Evolutionary conservation across 2,113 vertebrate genomes (phyloP).

Genomic region (Reinhardtius hippoglossoides): DNA sequence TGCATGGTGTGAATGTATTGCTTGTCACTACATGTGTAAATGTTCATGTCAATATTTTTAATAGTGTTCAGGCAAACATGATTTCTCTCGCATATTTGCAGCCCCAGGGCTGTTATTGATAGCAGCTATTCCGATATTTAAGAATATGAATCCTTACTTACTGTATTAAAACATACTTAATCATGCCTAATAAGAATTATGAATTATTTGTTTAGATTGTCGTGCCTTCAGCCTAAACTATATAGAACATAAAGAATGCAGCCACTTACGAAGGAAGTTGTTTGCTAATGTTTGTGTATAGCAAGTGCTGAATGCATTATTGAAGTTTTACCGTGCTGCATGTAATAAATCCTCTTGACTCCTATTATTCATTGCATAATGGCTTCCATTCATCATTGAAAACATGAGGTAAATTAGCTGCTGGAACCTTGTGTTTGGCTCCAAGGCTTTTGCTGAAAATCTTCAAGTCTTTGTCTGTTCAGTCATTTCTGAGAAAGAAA

Average conservation of each 20-base stretch:
- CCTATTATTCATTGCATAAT: conserved; percentile 77
- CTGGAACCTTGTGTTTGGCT: conserved; percentile 59
- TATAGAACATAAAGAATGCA: conserved; percentile 29
- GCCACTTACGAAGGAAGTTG: conserved; percentile 45
- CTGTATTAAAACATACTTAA: not conserved
- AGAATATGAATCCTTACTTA: not conserved
- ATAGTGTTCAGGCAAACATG: not conserved
- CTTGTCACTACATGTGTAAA: not conserved
- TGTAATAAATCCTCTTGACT: conserved; percentile 76
- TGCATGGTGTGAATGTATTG: not conserved
- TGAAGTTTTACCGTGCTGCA: conserved; percentile 52
- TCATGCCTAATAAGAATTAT: conserved; percentile 14
- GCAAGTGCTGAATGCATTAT: conserved; percentile 55
- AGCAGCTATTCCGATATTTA: not conserved
- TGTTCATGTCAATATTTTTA: not conserved
- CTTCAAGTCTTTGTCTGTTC: conserved; percentile 41
- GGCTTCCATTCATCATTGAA: conserved; percentile 73
- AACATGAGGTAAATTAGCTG: conserved; percentile 75
- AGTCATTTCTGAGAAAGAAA: conserved; percentile 47
- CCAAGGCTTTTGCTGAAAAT: conserved; percentile 51
- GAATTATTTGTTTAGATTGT: conserved; percentile 31
- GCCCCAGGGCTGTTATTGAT: not conserved
- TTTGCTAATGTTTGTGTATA: conserved; percentile 54
- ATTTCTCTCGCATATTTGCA: conserved; percentile 3
- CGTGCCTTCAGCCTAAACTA: not conserved